Percentiles rank a stretch among this genome's conserved stretches.
Evolutionary conservation across 2,888 invertebrate genomes (phyloP).

Genomic region (Cataglyphis albicans): DNA sequence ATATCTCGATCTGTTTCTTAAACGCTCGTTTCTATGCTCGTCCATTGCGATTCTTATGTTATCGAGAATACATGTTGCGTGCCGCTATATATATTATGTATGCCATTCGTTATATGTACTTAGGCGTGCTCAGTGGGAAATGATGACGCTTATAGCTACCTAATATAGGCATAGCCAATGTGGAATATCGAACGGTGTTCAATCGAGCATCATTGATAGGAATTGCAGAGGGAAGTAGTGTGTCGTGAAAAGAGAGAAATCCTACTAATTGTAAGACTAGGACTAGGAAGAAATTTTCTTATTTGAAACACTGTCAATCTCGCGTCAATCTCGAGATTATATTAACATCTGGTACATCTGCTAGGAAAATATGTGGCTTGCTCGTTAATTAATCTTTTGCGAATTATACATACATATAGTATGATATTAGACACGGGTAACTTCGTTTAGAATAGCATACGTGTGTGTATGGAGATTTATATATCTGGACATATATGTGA

Average conservation of each 20-base stretch:
- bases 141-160: slow-evolving; percentile 54
- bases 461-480: background rate
- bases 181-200: slow-evolving; percentile 68
- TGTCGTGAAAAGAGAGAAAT: slow-evolving; percentile 39
- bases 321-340: slow-evolving; percentile 67
- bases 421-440: background rate
- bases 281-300: slow-evolving; percentile 41
- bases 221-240: slow-evolving; percentile 57
- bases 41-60: slow-evolving; percentile 30
- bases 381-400: slow-evolving; percentile 7
- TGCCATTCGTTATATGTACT: background rate
- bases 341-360: slow-evolving; percentile 23
- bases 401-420: background rate
- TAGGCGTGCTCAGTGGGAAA: slow-evolving; percentile 23
- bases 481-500: background rate
- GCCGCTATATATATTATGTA: slow-evolving; percentile 30
- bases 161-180: slow-evolving; percentile 43
- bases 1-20: slow-evolving; percentile 38
- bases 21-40: slow-evolving; percentile 36
- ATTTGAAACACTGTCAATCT: slow-evolving; percentile 72
- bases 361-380: slow-evolving; percentile 2
- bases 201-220: slow-evolving; percentile 71
- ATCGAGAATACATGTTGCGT: slow-evolving; percentile 17
- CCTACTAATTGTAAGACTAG: background rate
- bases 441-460: background rate